phyloP scores from a whole-genome alignment of 2,113 vertebrate species.

The Pangasianodon hypophthalmus region DNA sequence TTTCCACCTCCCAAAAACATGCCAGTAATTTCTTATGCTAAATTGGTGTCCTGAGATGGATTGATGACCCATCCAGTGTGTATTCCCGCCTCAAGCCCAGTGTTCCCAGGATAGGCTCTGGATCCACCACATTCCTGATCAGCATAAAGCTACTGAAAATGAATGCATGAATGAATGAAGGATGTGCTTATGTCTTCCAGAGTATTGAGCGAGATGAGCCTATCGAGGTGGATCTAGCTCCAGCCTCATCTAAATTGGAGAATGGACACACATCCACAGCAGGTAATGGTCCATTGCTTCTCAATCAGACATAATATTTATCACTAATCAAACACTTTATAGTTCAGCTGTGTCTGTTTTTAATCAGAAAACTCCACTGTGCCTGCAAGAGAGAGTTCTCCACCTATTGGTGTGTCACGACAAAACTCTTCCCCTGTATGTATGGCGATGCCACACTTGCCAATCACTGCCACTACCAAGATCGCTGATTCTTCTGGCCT shows the following conservation, averaged over 20 bases:
- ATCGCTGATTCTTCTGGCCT: constrained; percentile 69
- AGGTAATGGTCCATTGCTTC: constrained; percentile 57
- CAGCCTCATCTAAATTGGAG: constrained; percentile 58
- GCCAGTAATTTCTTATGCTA: background rate
- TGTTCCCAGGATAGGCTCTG: background rate
- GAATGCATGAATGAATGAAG: constrained; percentile 8
- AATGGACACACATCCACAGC: constrained; percentile 68
- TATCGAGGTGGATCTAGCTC: constrained; percentile 70
- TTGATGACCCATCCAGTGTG: background rate
- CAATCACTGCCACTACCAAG: constrained; percentile 88
- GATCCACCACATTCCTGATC: background rate
- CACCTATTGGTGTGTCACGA: constrained; percentile 61
- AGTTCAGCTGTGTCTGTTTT: background rate
- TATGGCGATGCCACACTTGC: constrained; percentile 85
- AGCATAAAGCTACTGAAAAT: background rate
- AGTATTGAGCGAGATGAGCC: constrained; percentile 76
- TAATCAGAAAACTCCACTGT: constrained; percentile 62
- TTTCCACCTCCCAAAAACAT: background rate
- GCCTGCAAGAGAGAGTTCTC: constrained; percentile 64
- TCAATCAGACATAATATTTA: background rate
- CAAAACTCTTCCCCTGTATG: constrained; percentile 76
- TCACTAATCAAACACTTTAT: background rate
- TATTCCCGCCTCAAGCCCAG: background rate
- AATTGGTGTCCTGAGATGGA: background rate
- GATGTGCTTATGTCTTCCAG: constrained; percentile 60